Evolutionary conservation across 2,797 vertebrate genomes (phyloP), one percentile per base, ranked within the genome.

Genomic region (Liparis tanakae): DNA sequence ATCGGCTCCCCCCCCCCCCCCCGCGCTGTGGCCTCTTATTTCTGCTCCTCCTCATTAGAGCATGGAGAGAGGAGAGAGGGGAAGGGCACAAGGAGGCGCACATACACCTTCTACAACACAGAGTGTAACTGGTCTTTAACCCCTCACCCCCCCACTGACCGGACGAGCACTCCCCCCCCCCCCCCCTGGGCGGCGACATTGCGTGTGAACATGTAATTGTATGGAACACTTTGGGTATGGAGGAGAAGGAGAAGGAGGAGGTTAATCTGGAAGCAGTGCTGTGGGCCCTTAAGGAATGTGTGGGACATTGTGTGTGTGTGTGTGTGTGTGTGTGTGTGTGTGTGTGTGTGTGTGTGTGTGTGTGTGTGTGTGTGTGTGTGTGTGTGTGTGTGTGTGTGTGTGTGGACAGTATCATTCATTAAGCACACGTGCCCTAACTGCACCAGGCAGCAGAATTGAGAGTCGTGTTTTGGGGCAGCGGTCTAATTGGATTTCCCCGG

Each of bases 401-500:
- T 44, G 41, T 67, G 22, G 66, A 76, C 58, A 17, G 68, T 65
- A 80, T 87, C 70, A 81, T 82, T 91, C 78, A 87, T 89, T 84
- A 87, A 74, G 67, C 60, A 62, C 80, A 67, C 22, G n/a, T 84
- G 76, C 59, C 63, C 57, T 71, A 34, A 83, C 69, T 82, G 85
- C 73, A 86, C 43, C 77, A 78, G 36, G 59, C 73, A 51, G 65
- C 64, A 33, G 74, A 70, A 78, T 80, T 30, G 34, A 65, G 76
- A 87, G 83, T 76, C 82, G 76, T 5, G 63, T 83, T 88, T 80
- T 86, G 82, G 77, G 83, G 80, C 79, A 72, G 71, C 84, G 79
- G 72, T 88, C 90, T 91, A 89, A 90, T 87, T 86, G 82, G 84
- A 88, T 92, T 88, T 85, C 80, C 85, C 78, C 57, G 50, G 82